phyloP scores from a whole-genome alignment of 2,113 vertebrate species.

The Psephotus haematonotus region DNA sequence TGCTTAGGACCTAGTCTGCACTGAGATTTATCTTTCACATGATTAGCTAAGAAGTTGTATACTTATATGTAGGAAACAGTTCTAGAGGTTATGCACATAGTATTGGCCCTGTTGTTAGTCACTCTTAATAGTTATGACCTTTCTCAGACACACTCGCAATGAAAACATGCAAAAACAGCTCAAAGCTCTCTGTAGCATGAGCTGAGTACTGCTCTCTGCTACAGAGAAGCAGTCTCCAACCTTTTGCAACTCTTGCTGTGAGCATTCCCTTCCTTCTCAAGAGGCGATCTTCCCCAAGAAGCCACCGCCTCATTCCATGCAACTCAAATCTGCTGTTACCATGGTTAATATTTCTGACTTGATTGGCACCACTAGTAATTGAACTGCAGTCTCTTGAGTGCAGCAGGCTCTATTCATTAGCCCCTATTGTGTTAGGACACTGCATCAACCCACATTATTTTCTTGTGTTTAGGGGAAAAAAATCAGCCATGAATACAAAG shows the following conservation, averaged over 20 bases:
- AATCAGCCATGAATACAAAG: conserved; percentile 43
- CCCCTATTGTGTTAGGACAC: conserved; percentile 58
- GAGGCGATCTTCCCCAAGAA: not conserved
- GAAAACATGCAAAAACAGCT: not conserved
- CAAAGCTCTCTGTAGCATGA: not conserved
- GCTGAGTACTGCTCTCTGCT: not conserved
- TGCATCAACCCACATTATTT: conserved; percentile 51
- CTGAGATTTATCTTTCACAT: not conserved
- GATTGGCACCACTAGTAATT: conserved; percentile 65
- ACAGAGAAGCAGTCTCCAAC: not conserved
- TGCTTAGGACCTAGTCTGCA: not conserved
- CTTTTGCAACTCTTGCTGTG: not conserved
- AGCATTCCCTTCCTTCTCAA: not conserved
- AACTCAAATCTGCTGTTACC: conserved; percentile 55
- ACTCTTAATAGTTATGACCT: not conserved
- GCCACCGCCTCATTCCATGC: not conserved
- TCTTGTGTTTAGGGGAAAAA: conserved; percentile 3
- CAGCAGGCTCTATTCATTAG: conserved; percentile 61
- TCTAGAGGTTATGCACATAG: not conserved
- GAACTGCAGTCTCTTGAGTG: conserved; percentile 56
- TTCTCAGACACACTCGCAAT: not conserved
- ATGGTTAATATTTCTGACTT: conserved; percentile 66
- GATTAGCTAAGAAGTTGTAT: not conserved
- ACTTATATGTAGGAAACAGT: not conserved
- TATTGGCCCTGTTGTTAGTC: not conserved